phyloP scores from a whole-genome alignment of 2,888 invertebrate genomes.

The Rhagonycha lutea region DNA sequence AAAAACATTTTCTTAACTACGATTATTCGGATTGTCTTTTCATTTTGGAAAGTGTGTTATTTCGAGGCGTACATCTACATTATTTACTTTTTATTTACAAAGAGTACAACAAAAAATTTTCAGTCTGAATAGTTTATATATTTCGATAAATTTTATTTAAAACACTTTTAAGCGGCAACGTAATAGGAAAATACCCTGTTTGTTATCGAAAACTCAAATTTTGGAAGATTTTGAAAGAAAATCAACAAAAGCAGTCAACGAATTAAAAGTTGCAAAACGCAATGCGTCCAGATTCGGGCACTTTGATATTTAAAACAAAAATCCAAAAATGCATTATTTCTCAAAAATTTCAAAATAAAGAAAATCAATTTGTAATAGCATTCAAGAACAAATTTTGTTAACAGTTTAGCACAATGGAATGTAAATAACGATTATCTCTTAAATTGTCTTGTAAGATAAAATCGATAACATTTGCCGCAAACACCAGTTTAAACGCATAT shows the following conservation, averaged over 20 bases:
- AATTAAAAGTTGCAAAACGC: too few species aligned
- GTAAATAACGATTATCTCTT: neutral
- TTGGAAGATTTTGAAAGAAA: neutral
- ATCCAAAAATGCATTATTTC: neutral
- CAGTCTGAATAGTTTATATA: conserved; percentile 4
- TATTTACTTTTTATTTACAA: neutral
- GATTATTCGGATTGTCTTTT: conserved; percentile 1
- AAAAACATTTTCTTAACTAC: neutral
- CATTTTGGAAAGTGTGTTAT: neutral
- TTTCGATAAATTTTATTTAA: conserved; percentile 1
- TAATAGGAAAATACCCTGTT: neutral
- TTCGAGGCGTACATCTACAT: neutral
- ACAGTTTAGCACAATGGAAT: neutral
- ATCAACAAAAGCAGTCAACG: too few species aligned
- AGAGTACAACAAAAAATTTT: neutral
- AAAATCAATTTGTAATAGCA: neutral
- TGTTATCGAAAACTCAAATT: neutral
- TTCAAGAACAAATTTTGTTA: neutral
- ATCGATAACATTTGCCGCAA: neutral
- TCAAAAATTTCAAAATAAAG: neutral
- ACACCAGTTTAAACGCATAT: neutral
- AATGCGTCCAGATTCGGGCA: neutral
- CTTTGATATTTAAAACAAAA: neutral
- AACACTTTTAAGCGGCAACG: neutral
- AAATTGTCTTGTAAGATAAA: neutral